Percentiles rank a stretch among this genome's conserved stretches.
These are phyloP conservation scores for Apamea monoglypha DNA, from an alignment of 2,888 invertebrate species.

Conservation along the genomic window DNA sequence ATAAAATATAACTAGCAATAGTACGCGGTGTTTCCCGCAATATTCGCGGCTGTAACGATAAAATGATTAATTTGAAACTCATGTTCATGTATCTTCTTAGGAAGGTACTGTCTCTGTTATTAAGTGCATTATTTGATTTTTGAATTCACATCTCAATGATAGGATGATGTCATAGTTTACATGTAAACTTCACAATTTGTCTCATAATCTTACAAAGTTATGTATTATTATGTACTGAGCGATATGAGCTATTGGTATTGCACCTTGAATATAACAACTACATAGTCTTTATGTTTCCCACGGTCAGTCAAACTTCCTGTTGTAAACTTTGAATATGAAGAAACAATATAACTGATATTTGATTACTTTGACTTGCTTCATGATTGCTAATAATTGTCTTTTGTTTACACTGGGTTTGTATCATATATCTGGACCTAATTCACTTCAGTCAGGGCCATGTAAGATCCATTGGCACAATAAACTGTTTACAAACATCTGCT, in stretches of 20 bases:
- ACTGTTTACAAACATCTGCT: neutral
- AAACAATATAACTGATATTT: conserved; percentile 37
- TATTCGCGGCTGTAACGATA: conserved; percentile 12
- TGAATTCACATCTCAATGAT: conserved; percentile 54
- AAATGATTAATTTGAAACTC: conserved; percentile 8
- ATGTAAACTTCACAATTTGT: conserved; percentile 49
- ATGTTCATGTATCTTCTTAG: conserved; percentile 25
- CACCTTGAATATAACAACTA: conserved; percentile 40
- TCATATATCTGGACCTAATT: neutral
- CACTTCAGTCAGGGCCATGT: conserved; percentile 9
- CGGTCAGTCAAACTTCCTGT: conserved; percentile 49
- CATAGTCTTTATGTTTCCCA: conserved; percentile 30
- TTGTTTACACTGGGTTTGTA: conserved; percentile 2
- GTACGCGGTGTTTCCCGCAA: conserved; percentile 32
- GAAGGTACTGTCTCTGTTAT: conserved; percentile 20
- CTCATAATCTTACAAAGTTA: conserved; percentile 45
- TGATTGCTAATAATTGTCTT: neutral
- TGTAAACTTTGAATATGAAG: conserved; percentile 34
- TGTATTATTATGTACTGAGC: conserved; percentile 32
- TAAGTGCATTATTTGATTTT: conserved; percentile 52
- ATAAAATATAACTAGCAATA: conserved; percentile 51
- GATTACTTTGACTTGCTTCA: conserved; percentile 12
- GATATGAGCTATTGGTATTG: conserved; percentile 32
- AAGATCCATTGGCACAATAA: neutral
- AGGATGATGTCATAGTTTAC: conserved; percentile 60